A percentile compares a stretch with the other conserved stretches of the same genome.
phyloP scores from a whole-genome alignment of 2,797 vertebrate genomes.

The Sphenopsis melanotis region DNA sequence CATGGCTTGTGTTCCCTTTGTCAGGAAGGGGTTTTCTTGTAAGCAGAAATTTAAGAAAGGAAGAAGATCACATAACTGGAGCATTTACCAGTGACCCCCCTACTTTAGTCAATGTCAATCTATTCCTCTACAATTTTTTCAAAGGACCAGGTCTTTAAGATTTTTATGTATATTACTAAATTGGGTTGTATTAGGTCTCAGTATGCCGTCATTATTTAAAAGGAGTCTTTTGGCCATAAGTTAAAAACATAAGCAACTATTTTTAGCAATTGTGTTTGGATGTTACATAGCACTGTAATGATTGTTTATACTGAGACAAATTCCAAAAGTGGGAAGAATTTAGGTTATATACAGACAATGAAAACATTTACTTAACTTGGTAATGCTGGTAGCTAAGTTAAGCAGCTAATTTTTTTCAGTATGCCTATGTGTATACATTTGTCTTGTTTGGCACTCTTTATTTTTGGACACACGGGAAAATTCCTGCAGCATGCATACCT shows the following conservation, averaged over 20 bases:
- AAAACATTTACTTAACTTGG: slow-evolving; percentile 88
- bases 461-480: slow-evolving; percentile 36
- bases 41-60: neutral
- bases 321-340: slow-evolving; percentile 57
- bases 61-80: neutral
- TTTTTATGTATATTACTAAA: neutral
- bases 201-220: neutral
- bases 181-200: neutral
- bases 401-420: slow-evolving; percentile 71
- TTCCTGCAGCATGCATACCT: slow-evolving; percentile 72
- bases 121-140: neutral
- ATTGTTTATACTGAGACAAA: slow-evolving; percentile 59
- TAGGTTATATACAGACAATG: slow-evolving; percentile 57
- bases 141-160: neutral
- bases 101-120: neutral
- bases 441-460: slow-evolving; percentile 1
- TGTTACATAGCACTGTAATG: slow-evolving; percentile 30
- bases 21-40: neutral
- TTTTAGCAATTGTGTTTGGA: slow-evolving; percentile 58
- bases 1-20: neutral
- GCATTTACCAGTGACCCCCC: neutral
- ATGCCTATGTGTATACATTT: slow-evolving; percentile 74
- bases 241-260: slow-evolving; percentile 48
- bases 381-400: slow-evolving; percentile 72
- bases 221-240: neutral